Evolutionary conservation across 1,140 invertebrate genomes (phyloP), one percentile per base, ranked within the genome.

Genomic region (Anoplophora glabripennis): DNA sequence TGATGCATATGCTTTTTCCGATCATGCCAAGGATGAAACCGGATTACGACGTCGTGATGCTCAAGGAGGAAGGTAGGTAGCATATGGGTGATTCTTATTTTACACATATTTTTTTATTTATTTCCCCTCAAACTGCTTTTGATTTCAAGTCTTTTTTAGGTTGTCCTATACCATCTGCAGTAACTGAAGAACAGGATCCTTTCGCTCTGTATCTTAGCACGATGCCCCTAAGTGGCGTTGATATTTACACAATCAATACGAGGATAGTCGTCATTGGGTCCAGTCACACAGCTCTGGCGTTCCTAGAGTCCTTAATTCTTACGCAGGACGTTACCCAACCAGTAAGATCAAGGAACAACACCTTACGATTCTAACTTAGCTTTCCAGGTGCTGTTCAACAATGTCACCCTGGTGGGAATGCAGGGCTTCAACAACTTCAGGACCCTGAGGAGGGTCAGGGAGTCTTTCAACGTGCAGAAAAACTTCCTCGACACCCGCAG

Each of bases 231-330:
- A 72, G 79, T 0, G 77, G 78, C 33, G 63, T 70, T 17, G 72
- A 75, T 1, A 79, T 76, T 57, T 66, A 76, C 0, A 72, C 76
- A 36, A 72, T 85, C n/a, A 85, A 85, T 56, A 72, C 78, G 7
- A 82, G 82, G 59, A 86, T 92, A 48, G 86, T 91, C 0, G 81
- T 91, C 5, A 82, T 90, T 0, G 89, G 89, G 0, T 86, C 85
- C 10, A 89, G 88, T 42, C 79, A 85, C 41, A 85, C 85, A 7
- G 86, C 84, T 1, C 72, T 90, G 1, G 75, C 86, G 3, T 88
- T 89, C 67, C 51, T 89, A 10, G 86, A 90, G 68, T 76, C 80
- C 14, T 73, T 91, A 3, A 71, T 86, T 37, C 81, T 84, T 63
- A 83, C 82, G 82, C 86, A 75, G 65, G 68, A 63, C 7, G 47